Base-by-base conservation (phyloP, 53 echinoderm and acorn worm genomes). In the Stichopus horrens region DNA sequence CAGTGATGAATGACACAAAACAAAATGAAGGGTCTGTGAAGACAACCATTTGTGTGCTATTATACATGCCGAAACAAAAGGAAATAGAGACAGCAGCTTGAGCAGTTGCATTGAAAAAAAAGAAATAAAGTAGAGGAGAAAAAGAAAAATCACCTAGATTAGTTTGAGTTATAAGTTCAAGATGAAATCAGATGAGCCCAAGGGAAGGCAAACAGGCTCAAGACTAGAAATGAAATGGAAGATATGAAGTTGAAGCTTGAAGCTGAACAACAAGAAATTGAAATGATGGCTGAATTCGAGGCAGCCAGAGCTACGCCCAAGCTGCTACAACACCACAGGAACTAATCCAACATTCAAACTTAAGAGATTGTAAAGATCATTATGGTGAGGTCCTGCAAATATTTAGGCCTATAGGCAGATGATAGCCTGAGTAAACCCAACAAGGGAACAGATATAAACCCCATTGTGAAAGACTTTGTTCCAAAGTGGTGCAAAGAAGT, bases 151-250 rank as follows among this genome's bases (percentile, higher is more conserved):
- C 37, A 76, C 53, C 79, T 73, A 53, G 73, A 71, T 54, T 67
- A 86, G 53, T 81, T 81, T 1, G 63, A 86, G 67, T 21, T 90
- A 19, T 23, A 87, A 79, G 92, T 87, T 5, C 68, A 89, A 58
- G 77, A 92, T 23, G 92, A 92, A 58, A 86, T 89, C 4, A 79
- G 74, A 10, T 52, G 86, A 11, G 89, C 92, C 52, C 56, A 89
- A 86, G 86, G 86, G 87, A 86, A 76, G 20, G 86, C 87, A 13
- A 23, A 52, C 60, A 77, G 53, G 16, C 23, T 92, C 0, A 77
- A 74, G 19, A 86, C 67, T 8, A 13, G 81, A 18, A 90, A 87
- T 20, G 86, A 79, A 19, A 55, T 92, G 6, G 58, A 88, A 82
- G 90, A 92, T 7, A 76, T 78, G 55, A 79, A 76, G 23, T 23